A percentile compares a stretch with the other conserved stretches of the same genome.
phyloP scores from a whole-genome alignment of 2,888 invertebrate genomes.

The Chaetogeoica ovagalla region DNA sequence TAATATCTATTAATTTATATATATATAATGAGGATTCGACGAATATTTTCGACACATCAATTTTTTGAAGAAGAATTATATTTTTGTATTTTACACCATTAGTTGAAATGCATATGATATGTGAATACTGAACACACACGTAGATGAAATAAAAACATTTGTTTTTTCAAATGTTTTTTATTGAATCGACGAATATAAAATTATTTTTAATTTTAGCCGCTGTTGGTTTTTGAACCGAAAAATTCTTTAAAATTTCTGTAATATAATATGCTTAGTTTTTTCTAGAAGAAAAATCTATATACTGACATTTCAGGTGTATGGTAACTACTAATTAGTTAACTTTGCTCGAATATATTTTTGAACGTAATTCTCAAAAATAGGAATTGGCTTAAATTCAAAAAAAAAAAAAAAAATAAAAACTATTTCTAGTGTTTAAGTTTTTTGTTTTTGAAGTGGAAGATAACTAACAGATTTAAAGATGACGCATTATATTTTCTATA shows the following conservation, averaged over 20 bases:
- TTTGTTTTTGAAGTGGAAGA: too few species aligned
- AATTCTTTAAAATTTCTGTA: background rate
- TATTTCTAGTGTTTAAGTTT: background rate
- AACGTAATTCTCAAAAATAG: background rate
- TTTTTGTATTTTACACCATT: too few species aligned
- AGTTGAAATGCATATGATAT: too few species aligned
- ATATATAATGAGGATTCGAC: too few species aligned
- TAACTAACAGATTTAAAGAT: too few species aligned
- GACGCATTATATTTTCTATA: too few species aligned
- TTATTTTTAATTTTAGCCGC: background rate
- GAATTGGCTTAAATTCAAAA: background rate
- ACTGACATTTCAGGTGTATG: slow-evolving; percentile 10
- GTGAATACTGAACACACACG: too few species aligned
- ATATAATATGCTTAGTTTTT: background rate
- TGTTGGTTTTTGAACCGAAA: background rate
- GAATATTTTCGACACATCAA: too few species aligned
- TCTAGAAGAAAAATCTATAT: background rate
- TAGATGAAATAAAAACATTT: too few species aligned
- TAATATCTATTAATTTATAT: too few species aligned
- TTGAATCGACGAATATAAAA: background rate
- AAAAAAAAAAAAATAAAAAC: background rate
- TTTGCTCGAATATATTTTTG: background rate
- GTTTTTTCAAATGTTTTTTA: background rate
- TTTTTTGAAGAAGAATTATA: too few species aligned
- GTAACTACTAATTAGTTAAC: background rate